Percentiles rank a stretch among this genome's conserved stretches.
These are phyloP conservation scores for Adelges cooleyi DNA, from an alignment of 1,140 invertebrate species.

Conservation along the genomic window DNA sequence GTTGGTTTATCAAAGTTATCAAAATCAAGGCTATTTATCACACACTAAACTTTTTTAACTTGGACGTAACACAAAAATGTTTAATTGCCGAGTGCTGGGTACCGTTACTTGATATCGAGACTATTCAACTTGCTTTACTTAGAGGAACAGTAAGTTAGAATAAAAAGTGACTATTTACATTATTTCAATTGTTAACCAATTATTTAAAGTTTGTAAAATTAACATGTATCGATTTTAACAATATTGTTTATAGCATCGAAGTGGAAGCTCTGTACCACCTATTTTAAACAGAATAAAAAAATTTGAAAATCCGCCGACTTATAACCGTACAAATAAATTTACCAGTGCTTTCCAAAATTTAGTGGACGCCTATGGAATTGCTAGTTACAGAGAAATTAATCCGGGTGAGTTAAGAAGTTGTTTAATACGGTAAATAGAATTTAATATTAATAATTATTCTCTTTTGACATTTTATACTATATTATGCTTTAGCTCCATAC, in stretches of 20 bases:
- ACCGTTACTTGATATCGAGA: constrained; percentile 78
- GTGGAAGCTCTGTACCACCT: constrained; percentile 89
- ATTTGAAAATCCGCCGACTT: constrained; percentile 88
- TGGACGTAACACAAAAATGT: constrained; percentile 90
- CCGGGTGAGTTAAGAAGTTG: constrained; percentile 47
- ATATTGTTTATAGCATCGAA: constrained; percentile 54
- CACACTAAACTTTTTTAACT: constrained; percentile 82
- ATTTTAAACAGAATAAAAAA: constrained; percentile 94
- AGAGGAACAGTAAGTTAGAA: constrained; percentile 67
- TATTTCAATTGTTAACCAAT: too few relatives aligned
- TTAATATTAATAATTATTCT: background rate
- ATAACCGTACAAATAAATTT: constrained; percentile 96
- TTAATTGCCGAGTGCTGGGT: constrained; percentile 99
- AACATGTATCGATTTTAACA: background rate
- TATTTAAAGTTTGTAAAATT: too few relatives aligned
- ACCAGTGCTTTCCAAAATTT: constrained; percentile 90
- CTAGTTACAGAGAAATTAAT: constrained; percentile 93
- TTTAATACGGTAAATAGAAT: background rate
- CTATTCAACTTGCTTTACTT: constrained; percentile 74
- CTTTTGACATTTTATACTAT: too few relatives aligned
- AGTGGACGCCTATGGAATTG: constrained; percentile 95
- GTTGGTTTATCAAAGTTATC: constrained; percentile 78
- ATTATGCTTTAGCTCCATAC: constrained; percentile 34
- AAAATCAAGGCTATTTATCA: constrained; percentile 93
- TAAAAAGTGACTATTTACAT: too few relatives aligned